A percentile compares a stretch with the other conserved stretches of the same genome.
These are phyloP conservation scores for Drosophila bocqueti DNA, from an alignment of 1,140 invertebrate genomes.

Conservation along the genomic window DNA sequence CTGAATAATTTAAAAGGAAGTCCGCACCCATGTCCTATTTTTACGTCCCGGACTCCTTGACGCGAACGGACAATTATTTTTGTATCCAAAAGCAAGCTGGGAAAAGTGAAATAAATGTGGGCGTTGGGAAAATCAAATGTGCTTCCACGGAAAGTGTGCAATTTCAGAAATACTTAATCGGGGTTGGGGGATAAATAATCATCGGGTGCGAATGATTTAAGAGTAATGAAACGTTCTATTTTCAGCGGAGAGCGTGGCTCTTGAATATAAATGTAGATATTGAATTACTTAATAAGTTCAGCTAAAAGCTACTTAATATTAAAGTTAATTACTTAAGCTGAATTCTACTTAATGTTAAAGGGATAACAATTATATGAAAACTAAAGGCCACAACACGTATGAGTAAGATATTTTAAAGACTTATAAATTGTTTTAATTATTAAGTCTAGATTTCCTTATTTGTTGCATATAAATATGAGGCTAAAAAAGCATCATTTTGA, in stretches of 20 bases:
- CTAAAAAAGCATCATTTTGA: too few relatives aligned
- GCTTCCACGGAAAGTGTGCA: not conserved
- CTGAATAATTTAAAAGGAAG: conserved; percentile 37
- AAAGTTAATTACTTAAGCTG: not conserved
- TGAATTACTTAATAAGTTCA: not conserved
- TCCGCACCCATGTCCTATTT: conserved; percentile 14
- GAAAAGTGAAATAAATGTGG: not conserved
- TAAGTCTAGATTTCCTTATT: too few relatives aligned
- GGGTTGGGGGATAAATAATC: not conserved
- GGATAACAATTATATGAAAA: too few relatives aligned
- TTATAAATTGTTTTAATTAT: too few relatives aligned
- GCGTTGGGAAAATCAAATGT: not conserved
- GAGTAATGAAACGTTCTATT: not conserved
- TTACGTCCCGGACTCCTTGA: conserved; percentile 11
- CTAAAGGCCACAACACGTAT: too few relatives aligned
- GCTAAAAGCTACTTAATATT: not conserved
- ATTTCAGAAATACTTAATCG: not conserved
- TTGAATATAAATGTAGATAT: not conserved
- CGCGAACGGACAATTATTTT: conserved; percentile 10
- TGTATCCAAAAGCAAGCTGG: not conserved
- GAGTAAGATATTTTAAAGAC: too few relatives aligned
- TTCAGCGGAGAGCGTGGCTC: not conserved
- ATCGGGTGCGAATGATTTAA: not conserved
- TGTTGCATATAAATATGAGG: too few relatives aligned
- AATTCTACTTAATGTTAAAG: not conserved